These are phyloP conservation scores for Nemapogon koenigi DNA, from an alignment of 2,888 invertebrate genomes.

Conservation along the genomic window DNA sequence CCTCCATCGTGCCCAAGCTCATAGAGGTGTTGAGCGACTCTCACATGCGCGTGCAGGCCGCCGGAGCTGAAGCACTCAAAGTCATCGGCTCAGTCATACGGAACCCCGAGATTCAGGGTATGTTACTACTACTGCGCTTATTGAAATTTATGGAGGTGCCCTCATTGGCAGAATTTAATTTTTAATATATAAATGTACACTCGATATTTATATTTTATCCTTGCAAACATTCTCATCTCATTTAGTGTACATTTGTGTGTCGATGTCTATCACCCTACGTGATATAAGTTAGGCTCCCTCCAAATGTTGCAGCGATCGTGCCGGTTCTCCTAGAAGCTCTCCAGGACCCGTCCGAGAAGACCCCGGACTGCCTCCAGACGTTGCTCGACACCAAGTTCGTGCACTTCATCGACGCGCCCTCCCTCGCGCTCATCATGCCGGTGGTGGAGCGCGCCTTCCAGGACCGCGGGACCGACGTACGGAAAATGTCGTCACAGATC, in stretches of 20 bases:
- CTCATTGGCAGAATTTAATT: no score
- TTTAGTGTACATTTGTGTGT: no score
- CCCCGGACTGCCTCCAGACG: slow-evolving; percentile 90
- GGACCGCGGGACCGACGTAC: slow-evolving; percentile 96
- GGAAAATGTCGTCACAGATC: slow-evolving; percentile 99
- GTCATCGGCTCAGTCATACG: slow-evolving; percentile 97
- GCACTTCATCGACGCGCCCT: slow-evolving; percentile 99
- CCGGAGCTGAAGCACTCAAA: slow-evolving; percentile 94
- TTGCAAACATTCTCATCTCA: no score
- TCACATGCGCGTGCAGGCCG: slow-evolving; percentile 95
- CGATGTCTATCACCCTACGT: no score
- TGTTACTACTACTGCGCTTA: background rate
- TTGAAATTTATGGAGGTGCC: no score
- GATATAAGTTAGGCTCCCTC: no score
- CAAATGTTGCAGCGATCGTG: slow-evolving; percentile 84
- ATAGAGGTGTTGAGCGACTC: slow-evolving; percentile 97
- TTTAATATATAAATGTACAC: background rate
- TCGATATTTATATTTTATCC: background rate
- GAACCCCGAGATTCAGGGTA: slow-evolving; percentile 96
- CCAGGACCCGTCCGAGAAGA: slow-evolving; percentile 96
- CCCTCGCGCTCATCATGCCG: slow-evolving; percentile 98
- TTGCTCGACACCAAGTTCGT: slow-evolving; percentile 96
- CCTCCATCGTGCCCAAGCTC: slow-evolving; percentile 96
- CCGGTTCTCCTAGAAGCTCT: slow-evolving; percentile 87
- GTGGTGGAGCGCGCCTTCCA: slow-evolving; percentile 97